Evolutionary conservation across 2,888 invertebrate genomes (phyloP), one percentile per base, ranked within the genome.

Genomic region (Macrophya annulata): DNA sequence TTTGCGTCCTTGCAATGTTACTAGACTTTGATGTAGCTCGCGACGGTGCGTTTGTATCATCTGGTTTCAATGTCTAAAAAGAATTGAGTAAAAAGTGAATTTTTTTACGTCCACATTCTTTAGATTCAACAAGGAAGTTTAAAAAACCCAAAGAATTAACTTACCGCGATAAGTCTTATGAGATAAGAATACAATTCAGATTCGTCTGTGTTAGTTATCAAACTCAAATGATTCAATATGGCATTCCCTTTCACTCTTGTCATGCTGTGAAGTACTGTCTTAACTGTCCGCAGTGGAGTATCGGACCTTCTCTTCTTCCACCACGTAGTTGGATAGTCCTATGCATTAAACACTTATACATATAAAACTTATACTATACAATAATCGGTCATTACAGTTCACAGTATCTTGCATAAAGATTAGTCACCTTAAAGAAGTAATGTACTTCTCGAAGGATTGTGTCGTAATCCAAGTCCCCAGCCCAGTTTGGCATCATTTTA

Each of bases 221-320:
- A 96, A 37, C 96, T 96, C 84, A 97, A 94, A 92, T 98, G 97
- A 90, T 96, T 96, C 89, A 98, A 95, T 88, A 98, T 97, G 84
- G 96, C 96, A 85, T 96, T 96, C 4, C 98, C 98, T 93, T 98
- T 97, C 88, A 97, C 96, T 94, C 98, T 98, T 85, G 98, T 97
- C 95, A 98, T 96, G 84, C 98, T 97, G 93, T 99, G 98, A 84
- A 99, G 95, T 88, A 99, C 96, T 0, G 99, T 99, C 94, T 99
- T 99, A 79, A 99, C 96, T 17, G 99, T 99, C 91, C 97, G 95
- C 89, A 97, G 94, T 0, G 98, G 99, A n/a, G 97, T 98, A 92
- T 99, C 99, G 37, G 96, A 95, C 0, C 96, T 95, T 88, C 97
- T 96, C 89, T 96, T 96, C 92, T 97, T 98, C 98, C 99, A 99